Evolutionary conservation across 2,797 vertebrate genomes (phyloP).

Genomic region (Delichon dasypus): DNA sequence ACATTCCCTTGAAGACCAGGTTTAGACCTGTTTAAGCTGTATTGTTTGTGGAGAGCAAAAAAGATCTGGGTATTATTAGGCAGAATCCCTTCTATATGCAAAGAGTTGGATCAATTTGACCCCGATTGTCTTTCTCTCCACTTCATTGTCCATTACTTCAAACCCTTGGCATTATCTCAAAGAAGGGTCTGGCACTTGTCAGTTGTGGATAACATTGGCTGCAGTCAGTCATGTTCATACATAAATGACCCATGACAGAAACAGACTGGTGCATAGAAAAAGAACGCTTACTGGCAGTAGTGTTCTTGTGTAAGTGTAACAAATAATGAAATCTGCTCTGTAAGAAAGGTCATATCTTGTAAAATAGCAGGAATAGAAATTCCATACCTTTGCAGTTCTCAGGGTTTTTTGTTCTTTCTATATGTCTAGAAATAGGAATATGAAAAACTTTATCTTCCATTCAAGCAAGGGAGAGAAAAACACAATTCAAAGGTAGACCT

Average conservation of each 20-base stretch:
- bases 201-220: conserved; percentile 68
- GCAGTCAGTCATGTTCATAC: conserved; percentile 73
- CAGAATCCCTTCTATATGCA: conserved; percentile 69
- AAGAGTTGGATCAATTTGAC: conserved; percentile 73
- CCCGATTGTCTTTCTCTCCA: conserved; percentile 66
- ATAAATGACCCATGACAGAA: conserved; percentile 74
- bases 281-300: conserved; percentile 61
- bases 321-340: conserved; percentile 60
- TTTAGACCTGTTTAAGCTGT: conserved; percentile 65
- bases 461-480: conserved; percentile 38
- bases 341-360: conserved; percentile 16
- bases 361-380: not conserved
- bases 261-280: conserved; percentile 70
- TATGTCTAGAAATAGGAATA: conserved; percentile 11
- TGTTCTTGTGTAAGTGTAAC: conserved; percentile 66
- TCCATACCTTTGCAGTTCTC: not conserved
- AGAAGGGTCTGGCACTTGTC: conserved; percentile 74
- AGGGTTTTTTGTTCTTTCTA: not conserved
- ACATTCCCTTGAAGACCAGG: conserved; percentile 62
- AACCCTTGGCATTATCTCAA: conserved; percentile 71
- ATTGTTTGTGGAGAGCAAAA: conserved; percentile 68
- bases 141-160: conserved; percentile 72
- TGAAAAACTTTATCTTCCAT: not conserved
- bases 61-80: conserved; percentile 57
- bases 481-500: conserved; percentile 22